A percentile compares a stretch with the other conserved stretches of the same genome.
phyloP scores from a whole-genome alignment of 2,797 vertebrate genomes.

The Phrynocephalus vlangalii region DNA sequence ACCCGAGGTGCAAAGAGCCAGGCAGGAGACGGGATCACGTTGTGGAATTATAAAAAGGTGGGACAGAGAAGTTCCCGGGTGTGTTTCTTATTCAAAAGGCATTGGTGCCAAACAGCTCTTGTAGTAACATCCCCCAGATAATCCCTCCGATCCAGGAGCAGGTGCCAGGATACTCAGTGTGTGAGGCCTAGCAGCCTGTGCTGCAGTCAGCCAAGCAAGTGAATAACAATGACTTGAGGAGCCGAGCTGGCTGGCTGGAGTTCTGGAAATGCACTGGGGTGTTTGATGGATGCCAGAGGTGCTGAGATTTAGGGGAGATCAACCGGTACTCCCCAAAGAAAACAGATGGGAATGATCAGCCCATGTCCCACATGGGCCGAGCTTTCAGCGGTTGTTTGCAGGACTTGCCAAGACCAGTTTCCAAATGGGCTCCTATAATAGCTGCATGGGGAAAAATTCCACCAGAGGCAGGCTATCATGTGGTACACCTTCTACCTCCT shows the following conservation, averaged over 20 bases:
- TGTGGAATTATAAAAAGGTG: not conserved
- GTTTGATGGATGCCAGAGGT: constrained; percentile 24
- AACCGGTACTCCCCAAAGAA: not conserved
- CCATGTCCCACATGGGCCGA: too few relatives aligned
- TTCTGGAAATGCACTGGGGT: constrained; percentile 3
- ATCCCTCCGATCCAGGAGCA: constrained; percentile 21
- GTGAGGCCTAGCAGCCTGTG: constrained; percentile 1
- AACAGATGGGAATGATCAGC: not conserved
- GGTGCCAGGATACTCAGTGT: constrained; percentile 3
- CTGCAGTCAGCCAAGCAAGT: constrained; percentile 32
- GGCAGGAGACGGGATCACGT: not conserved
- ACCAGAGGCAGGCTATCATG: not conserved
- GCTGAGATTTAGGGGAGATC: not conserved
- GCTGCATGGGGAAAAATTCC: not conserved
- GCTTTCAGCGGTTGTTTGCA: not conserved
- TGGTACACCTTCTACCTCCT: not conserved
- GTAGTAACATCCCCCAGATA: not conserved
- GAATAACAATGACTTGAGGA: constrained; percentile 41
- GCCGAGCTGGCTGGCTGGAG: not conserved
- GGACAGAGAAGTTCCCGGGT: not conserved
- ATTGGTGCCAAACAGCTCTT: not conserved
- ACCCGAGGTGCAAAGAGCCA: not conserved
- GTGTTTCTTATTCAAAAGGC: constrained; percentile 6
- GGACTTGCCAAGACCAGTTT: not conserved
- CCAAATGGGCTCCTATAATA: not conserved